Base-by-base conservation (phyloP, 30 jellyfish, hydroid and myxozoan genomes). In the Clytia hemisphaerica region DNA sequence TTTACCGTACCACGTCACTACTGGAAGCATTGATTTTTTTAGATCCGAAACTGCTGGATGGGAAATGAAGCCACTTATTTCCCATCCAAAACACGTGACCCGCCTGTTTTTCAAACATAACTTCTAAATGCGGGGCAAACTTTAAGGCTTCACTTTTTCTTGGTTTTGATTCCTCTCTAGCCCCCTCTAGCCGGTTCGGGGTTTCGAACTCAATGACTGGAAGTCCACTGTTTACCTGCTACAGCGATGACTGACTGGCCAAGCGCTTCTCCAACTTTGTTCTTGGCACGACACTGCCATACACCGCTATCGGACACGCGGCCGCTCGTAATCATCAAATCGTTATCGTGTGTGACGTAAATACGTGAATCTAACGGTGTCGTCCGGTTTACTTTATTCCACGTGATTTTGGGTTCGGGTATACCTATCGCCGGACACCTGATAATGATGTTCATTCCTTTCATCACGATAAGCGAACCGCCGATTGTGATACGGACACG, bases 341-440 rank as follows among this genome's bases (percentile, higher is more conserved):
- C 65, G 6, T 63, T 34, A 22, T 78, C 93, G 4, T 58, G 71
- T 3, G 83, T 78, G 30, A 78, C 36, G 60, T 76, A 45, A 34
- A 78, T 69, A 18, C 93, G 93, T 14, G 93, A 77, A 60, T 78
- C 93, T n/a, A 78, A 67, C 34, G 45, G 45, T 58, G 50, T 71
- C 51, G 35, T 60, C n/a, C 83, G 78, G 30, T 78, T 67, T 10
- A 35, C 59, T 4, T 83, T 72, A 48, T 50, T 78, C 93, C 93
- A 78, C 10, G 15, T 42, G 25, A 78, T 69, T 55, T 44, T 44
- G 25, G 93, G 93, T 1, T 32, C 45, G 1, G 93, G 93, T 32
- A 26, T 67, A 12, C 93, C 93, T 10, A 53, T 60, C 5, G 73
- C 78, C 0, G 93, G 93, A 45, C 93, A 78, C 30, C 78, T 58